Evolutionary conservation across 2,888 invertebrate species (phyloP).

Genomic region (Trichogramma dendrolimi): DNA sequence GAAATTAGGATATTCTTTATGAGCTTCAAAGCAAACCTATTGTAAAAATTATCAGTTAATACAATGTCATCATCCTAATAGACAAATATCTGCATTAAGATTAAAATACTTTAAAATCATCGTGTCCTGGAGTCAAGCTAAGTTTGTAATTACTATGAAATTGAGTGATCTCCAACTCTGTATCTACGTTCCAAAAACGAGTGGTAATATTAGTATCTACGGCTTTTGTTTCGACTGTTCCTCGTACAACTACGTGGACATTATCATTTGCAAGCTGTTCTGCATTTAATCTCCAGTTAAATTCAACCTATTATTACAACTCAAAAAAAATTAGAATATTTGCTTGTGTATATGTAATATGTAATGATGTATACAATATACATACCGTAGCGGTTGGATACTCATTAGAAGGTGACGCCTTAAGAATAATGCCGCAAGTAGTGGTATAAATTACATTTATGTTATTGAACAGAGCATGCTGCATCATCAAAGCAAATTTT

Average conservation of each 20-base stretch:
- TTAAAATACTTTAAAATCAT: slow-evolving; percentile 40
- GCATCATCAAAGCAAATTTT: slow-evolving; percentile 20
- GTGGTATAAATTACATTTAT: slow-evolving; percentile 36
- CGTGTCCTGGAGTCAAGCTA: slow-evolving; percentile 42
- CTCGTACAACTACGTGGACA: slow-evolving; percentile 31
- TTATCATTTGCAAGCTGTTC: neutral
- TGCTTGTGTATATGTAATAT: neutral
- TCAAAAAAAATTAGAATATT: slow-evolving; percentile 1
- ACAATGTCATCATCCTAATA: neutral
- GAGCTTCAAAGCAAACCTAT: slow-evolving; percentile 47
- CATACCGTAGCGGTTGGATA: slow-evolving; percentile 43
- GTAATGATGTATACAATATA: slow-evolving; percentile 4
- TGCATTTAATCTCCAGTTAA: slow-evolving; percentile 35
- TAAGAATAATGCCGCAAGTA: slow-evolving; percentile 40
- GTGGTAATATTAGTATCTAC: slow-evolving; percentile 31
- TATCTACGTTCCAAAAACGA: slow-evolving; percentile 45
- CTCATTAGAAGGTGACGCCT: slow-evolving; percentile 37
- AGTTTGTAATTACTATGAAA: slow-evolving; percentile 39
- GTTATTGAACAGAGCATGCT: slow-evolving; percentile 32
- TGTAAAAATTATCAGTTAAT: slow-evolving; percentile 4
- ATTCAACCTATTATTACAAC: slow-evolving; percentile 32
- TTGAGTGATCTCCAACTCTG: slow-evolving; percentile 38
- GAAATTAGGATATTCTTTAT: slow-evolving; percentile 36
- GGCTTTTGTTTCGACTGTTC: slow-evolving; percentile 42
- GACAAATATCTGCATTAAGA: neutral